These are phyloP conservation scores for Acrocephalus scirpaceus DNA, from an alignment of 2,797 vertebrate species.

Conservation along the genomic window DNA sequence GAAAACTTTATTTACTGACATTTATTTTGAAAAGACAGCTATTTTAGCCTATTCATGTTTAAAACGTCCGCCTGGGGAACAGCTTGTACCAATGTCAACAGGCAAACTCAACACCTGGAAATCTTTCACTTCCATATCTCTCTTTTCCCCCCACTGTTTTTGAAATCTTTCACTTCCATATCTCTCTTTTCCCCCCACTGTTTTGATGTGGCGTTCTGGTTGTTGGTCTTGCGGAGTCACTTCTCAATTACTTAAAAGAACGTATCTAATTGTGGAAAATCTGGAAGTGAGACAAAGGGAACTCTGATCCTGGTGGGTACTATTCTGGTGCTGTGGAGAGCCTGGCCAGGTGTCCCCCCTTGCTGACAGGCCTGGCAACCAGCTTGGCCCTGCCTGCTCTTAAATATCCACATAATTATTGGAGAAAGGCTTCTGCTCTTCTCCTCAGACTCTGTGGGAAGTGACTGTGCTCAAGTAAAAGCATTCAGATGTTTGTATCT, in stretches of 20 bases:
- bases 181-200: not conserved
- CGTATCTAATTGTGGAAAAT: not conserved
- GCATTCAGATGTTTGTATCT: not conserved
- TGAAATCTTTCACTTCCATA: not conserved
- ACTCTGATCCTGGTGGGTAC: not conserved
- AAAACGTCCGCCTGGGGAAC: not conserved
- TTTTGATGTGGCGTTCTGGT: not conserved
- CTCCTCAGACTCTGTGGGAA: not conserved
- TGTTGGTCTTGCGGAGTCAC: not conserved
- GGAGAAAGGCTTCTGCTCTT: not conserved
- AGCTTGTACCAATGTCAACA: not conserved
- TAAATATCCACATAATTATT: not conserved
- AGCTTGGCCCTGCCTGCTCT: not conserved
- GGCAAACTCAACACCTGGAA: not conserved
- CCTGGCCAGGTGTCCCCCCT: fast-evolving
- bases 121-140: not conserved
- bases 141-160: not conserved
- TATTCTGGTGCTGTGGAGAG: not conserved
- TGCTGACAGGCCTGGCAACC: too few relatives aligned
- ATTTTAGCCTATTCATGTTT: not conserved
- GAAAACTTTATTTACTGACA: not conserved
- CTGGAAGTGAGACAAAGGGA: not conserved
- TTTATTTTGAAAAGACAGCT: not conserved
- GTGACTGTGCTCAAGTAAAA: not conserved
- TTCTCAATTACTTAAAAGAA: not conserved